Percentiles rank a stretch among this genome's conserved stretches.
Conservation (phyloP, 2,888 invertebrate species). For the Dryobota labecula region DNA sequence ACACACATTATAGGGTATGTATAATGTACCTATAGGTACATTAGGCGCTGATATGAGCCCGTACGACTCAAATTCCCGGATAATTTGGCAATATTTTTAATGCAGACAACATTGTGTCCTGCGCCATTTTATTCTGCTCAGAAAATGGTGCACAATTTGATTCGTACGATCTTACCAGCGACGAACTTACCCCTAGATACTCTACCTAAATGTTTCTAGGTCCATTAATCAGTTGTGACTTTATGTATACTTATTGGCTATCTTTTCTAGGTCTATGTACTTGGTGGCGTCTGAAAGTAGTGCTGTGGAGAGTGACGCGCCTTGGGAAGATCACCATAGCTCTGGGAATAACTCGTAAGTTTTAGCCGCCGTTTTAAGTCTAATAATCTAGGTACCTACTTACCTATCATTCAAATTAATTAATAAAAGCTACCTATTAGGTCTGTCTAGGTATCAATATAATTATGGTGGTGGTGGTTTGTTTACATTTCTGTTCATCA, state of each 20-base stretch:
- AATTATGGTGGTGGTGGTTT: neutral
- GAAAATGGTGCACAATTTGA: neutral
- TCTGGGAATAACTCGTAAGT: conserved; percentile 86
- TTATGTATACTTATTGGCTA: neutral
- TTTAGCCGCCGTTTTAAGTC: too few species aligned
- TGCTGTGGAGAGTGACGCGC: conserved; percentile 86
- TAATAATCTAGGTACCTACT: too few species aligned
- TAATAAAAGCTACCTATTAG: neutral
- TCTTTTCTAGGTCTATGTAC: conserved; percentile 83
- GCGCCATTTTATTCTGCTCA: neutral
- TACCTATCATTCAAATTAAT: neutral
- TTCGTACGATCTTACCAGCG: neutral
- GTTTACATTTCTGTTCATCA: neutral
- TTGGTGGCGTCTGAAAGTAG: conserved; percentile 88
- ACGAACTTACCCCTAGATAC: neutral
- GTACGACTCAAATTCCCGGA: too few species aligned
- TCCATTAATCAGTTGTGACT: neutral
- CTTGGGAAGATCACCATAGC: conserved; percentile 81
- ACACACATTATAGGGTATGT: too few species aligned
- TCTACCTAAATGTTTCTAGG: neutral
- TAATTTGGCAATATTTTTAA: neutral
- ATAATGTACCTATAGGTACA: too few species aligned
- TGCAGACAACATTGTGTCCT: too few species aligned
- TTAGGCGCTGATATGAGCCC: neutral
- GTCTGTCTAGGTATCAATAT: neutral